These are phyloP conservation scores for Tiaroga cobitis DNA, from an alignment of 2,797 vertebrate species.

Conservation along the genomic window DNA sequence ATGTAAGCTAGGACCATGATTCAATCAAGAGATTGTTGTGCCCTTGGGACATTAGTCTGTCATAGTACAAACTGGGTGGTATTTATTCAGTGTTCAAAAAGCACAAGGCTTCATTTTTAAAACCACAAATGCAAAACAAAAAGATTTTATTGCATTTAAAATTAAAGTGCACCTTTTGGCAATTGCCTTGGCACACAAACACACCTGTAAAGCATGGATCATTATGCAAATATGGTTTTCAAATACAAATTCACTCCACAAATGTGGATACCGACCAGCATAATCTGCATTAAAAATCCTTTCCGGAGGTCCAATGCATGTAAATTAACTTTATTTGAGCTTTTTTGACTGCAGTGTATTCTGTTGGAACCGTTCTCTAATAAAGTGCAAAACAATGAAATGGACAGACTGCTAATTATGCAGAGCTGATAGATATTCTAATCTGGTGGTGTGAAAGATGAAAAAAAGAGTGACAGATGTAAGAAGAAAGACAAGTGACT, in stretches of 20 bases:
- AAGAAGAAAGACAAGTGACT: conserved; percentile 12
- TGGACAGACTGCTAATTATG: conserved; percentile 69
- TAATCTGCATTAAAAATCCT: conserved; percentile 33
- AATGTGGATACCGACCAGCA: conserved; percentile 9
- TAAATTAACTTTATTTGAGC: conserved; percentile 22
- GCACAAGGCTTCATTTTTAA: conserved; percentile 2
- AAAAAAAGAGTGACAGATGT: conserved; percentile 21
- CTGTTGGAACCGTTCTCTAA: conserved; percentile 51
- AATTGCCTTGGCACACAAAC: conserved; percentile 11
- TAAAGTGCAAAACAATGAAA: conserved; percentile 61
- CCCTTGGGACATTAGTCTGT: conserved; percentile 27
- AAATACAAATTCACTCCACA: conserved; percentile 31
- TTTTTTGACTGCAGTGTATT: conserved; percentile 18
- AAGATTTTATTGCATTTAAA: conserved; percentile 27
- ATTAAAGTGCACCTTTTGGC: conserved; percentile 29
- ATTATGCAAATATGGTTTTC: conserved; percentile 35
- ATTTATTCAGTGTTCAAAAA: conserved; percentile 11
- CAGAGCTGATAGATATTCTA: conserved; percentile 60
- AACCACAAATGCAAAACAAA: conserved; percentile 14
- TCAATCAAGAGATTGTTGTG: conserved; percentile 46
- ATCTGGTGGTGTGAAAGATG: conserved; percentile 55
- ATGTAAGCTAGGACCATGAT: conserved; percentile 30
- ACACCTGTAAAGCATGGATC: conserved; percentile 29
- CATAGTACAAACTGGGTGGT: background rate
- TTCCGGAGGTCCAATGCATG: conserved; percentile 23